phyloP scores from a whole-genome alignment of 37 sponge, comb jelly and placozoan genomes.

The Chondrosia reniformis region DNA sequence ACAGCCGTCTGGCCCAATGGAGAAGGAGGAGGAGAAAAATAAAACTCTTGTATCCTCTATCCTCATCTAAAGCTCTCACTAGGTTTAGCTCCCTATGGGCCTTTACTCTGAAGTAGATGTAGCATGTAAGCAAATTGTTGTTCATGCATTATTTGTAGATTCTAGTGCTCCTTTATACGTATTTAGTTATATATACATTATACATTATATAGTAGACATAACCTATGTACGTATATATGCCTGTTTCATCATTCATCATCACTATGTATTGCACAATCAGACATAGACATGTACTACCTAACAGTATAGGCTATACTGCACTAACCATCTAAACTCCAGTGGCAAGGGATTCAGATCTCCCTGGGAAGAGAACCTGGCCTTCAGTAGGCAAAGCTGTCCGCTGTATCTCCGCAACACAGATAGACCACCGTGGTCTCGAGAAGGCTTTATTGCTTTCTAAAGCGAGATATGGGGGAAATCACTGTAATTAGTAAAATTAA shows the following conservation, averaged over 20 bases:
- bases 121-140: too few species aligned
- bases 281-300: not conserved
- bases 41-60: too few species aligned
- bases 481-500: not conserved
- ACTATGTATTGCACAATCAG: not conserved
- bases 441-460: conserved; percentile 50
- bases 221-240: not conserved
- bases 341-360: conserved; percentile 45
- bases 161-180: too few species aligned
- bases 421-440: conserved; percentile 71
- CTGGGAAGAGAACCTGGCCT: conserved; percentile 69
- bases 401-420: conserved; percentile 73
- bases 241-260: not conserved
- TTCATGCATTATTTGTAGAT: too few species aligned
- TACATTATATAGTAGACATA: too few species aligned
- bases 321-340: conserved; percentile 76
- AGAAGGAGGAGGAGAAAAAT: too few species aligned
- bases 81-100: too few species aligned
- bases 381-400: conserved; percentile 83
- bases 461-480: not conserved
- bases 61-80: too few species aligned
- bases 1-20: too few species aligned
- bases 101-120: too few species aligned
- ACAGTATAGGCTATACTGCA: not conserved
- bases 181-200: too few species aligned